A percentile compares a stretch with the other conserved stretches of the same genome.
phyloP scores from a whole-genome alignment of 2,113 vertebrate species.

The Isichthys henryi region DNA sequence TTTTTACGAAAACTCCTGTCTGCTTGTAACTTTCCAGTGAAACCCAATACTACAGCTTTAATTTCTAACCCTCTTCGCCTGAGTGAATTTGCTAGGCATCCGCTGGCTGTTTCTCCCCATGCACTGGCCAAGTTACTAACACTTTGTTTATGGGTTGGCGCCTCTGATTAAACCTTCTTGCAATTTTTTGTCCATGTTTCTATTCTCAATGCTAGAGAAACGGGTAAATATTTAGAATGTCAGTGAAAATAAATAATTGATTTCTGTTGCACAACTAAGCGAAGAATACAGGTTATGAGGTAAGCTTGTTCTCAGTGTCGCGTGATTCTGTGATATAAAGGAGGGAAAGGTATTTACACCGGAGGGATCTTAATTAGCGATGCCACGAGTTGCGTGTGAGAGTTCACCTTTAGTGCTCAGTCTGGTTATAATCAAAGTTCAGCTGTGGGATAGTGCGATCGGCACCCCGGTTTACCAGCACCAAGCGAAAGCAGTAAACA shows the following conservation, averaged over 20 bases:
- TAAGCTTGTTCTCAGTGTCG: conserved; percentile 27
- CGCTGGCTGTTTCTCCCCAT: conserved; percentile 29
- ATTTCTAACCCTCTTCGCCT: conserved; percentile 23
- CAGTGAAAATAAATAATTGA: conserved; percentile 59
- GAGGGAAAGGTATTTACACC: conserved; percentile 63
- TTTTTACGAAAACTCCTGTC: not conserved
- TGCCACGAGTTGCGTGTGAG: conserved; percentile 46
- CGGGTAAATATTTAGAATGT: conserved; percentile 64
- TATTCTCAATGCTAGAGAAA: conserved; percentile 35
- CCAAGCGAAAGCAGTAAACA: conserved; percentile 49
- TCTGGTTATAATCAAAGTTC: conserved; percentile 57
- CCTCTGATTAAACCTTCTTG: conserved; percentile 49
- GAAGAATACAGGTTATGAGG: conserved; percentile 47
- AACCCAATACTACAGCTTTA: not conserved
- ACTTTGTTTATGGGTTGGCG: conserved; percentile 44
- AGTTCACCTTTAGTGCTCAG: conserved; percentile 22
- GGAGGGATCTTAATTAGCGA: conserved; percentile 53
- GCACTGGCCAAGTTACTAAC: conserved; percentile 34
- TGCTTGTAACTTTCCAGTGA: not conserved
- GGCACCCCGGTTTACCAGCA: conserved; percentile 53
- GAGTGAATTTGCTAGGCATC: conserved; percentile 32
- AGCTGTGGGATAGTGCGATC: conserved; percentile 41
- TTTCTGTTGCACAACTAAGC: conserved; percentile 52
- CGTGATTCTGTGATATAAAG: conserved; percentile 36
- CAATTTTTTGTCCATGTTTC: conserved; percentile 52